Base-by-base conservation (phyloP, 1,140 invertebrate species). In the Listronotus bonariensis region DNA sequence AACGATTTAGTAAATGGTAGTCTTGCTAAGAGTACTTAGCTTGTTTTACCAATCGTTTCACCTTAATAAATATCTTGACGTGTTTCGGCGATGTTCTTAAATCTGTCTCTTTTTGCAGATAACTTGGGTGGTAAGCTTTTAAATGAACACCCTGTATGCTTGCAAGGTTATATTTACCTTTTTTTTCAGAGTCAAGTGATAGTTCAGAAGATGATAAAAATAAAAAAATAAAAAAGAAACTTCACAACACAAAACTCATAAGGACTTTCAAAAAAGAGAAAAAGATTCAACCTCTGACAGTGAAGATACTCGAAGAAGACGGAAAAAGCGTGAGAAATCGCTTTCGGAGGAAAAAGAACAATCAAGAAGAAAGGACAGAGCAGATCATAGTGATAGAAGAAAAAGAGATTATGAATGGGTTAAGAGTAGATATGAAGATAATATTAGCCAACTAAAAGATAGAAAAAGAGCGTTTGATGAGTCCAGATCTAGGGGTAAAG, bases 181-280 rank as follows among this genome's bases (percentile, higher is more conserved):
- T 38, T 18, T 36, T 61, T 57, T 48, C 68, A 68, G 15, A 70
- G 55, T 51, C 48, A 32, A 54, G 48, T 26, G 48, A 51, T 40
- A 68, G 65, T 60, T 67, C 61, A 9, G 64, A 63, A 53, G 68
- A 68, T 32, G 69, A 67, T 63, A 77, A 77, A 49, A 51, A 66
- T 67, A 70, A 68, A 65, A 58, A 69, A 67, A 52, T 73, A 60
- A 74, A 79, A 72, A 74, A 34, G 73, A 73, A 67, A 53, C 62
- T 45, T 42, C 67, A 9, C 63, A 76, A 68, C 8, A 74, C 60
- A 63, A 68, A 68, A 49, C 65, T 26, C 66, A 55, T 38, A 10
- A 51, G 32, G 48, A 31, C 15, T 32, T 15, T 11, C 5, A 71
- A 69, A 52, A 46, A 60, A 57, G 6, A 70, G 46, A 53, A 54